Evolutionary conservation across 64 coral and sea anemone genomes (phyloP), one percentile per base, ranked within the genome.

Genomic region (Dendronephthya gigantea): DNA sequence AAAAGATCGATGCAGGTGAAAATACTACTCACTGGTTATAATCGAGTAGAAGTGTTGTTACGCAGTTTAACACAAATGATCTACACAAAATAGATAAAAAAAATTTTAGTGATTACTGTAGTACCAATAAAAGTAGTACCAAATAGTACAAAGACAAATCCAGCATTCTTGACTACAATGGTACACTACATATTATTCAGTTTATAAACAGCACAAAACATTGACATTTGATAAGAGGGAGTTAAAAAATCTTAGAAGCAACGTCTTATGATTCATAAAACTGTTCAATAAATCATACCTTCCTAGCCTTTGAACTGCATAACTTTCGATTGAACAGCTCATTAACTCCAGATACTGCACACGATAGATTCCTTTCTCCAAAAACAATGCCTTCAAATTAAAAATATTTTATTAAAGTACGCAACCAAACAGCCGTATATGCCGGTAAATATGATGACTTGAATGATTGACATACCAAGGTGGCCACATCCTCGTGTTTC

Each of bases 251-350:
- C n/a, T n/a, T 45, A 45, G 41, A 45, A 45, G 41, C 41, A 11
- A 45, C 41, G 11, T 45, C n/a, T n/a, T n/a, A n/a, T n/a, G n/a
- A n/a, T n/a, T n/a, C 11, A 45, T 45, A 45, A 45, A 45, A 45
- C 11, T 45, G 41, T 45, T 45, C 41, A 45, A 6, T 45, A 45
- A 6, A 45, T 62, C 25, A 27, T 32, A 97, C 94, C 94, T 93
- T 59, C 87, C 92, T 36, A 97, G 86, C 58, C 94, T 97, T 27
- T 97, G 86, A 48, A 97, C 89, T 14, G 91, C 89, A 86, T 97
- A 93, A 85, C 94, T 97, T 40, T 93, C 76, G 47, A 97, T 97
- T 36, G 86, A 87, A 69, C 94, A 97, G 15, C 93, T 92, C 94
- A 97, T 93, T 22, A 98, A 50, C 90, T 91, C 95, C 1, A 98